These are phyloP conservation scores for Pachyrhynchus sulphureomaculatus DNA, from an alignment of 1,140 invertebrate species.

Conservation along the genomic window DNA sequence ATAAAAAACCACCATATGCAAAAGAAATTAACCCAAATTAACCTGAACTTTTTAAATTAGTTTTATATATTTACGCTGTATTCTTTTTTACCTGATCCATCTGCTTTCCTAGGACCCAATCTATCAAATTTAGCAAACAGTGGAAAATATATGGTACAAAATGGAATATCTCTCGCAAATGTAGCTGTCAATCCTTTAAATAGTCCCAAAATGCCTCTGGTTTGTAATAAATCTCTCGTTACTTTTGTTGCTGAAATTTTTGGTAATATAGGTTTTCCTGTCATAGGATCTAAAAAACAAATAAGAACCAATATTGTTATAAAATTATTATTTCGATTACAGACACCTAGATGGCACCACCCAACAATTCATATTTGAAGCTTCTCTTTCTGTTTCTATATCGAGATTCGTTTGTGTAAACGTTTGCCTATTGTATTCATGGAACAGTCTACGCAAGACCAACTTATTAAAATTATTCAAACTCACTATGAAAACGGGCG, in stretches of 20 bases:
- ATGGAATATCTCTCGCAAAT: constrained; percentile 88
- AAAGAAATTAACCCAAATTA: no score
- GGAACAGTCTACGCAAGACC: no score
- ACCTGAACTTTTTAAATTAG: not conserved
- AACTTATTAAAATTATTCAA: no score
- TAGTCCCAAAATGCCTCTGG: constrained; percentile 88
- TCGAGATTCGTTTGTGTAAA: no score
- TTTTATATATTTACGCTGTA: not conserved
- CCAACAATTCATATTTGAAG: no score
- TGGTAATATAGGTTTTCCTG: constrained; percentile 58
- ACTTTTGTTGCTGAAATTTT: constrained; percentile 82
- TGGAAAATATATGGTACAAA: constrained; percentile 97
- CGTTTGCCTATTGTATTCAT: no score
- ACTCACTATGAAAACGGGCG: no score
- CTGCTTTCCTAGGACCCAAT: constrained; percentile 76
- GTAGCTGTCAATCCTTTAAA: constrained; percentile 94
- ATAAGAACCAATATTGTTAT: not conserved
- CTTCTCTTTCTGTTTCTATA: no score
- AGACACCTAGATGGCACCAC: no score
- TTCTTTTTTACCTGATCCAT: constrained; percentile 60
- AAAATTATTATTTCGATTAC: not conserved
- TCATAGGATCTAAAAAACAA: constrained; percentile 41
- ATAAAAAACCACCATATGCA: no score
- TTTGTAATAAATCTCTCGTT: constrained; percentile 72
- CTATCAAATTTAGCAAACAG: constrained; percentile 93